Conservation (phyloP, 2,797 vertebrate genomes). For the Enteromius unitaeniatus region DNA sequence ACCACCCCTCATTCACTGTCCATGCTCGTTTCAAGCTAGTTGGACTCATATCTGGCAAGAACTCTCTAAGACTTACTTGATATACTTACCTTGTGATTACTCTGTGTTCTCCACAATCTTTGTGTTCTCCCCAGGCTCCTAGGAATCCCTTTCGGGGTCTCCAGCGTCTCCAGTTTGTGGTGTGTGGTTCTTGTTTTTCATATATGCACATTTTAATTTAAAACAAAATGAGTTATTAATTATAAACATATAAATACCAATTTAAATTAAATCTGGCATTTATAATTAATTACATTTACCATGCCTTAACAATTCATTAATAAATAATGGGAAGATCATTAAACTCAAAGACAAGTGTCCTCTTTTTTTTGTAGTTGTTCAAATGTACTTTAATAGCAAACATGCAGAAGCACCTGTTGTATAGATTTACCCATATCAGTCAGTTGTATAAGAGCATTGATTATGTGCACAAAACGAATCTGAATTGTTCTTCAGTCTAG, state of each 20-base stretch:
- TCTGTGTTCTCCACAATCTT: too few relatives aligned
- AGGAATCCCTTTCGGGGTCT: too few relatives aligned
- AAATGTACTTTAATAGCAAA: not conserved
- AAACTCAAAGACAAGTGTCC: not conserved
- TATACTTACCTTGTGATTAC: too few relatives aligned
- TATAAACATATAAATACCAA: not conserved
- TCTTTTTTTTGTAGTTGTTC: not conserved
- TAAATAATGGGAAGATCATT: not conserved
- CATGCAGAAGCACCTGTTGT: not conserved
- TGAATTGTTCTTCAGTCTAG: slow-evolving; percentile 8
- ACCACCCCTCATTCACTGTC: too few relatives aligned
- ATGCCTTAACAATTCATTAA: not conserved
- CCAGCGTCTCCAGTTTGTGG: too few relatives aligned
- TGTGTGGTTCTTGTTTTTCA: not conserved
- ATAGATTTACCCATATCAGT: not conserved
- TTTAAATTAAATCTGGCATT: not conserved
- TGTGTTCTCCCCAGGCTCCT: too few relatives aligned
- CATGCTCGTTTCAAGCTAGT: too few relatives aligned
- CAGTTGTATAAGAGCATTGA: not conserved
- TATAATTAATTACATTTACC: not conserved
- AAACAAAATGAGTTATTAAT: not conserved
- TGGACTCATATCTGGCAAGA: too few relatives aligned
- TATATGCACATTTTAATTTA: not conserved
- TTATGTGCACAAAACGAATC: slow-evolving; percentile 12
- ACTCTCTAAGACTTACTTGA: too few relatives aligned